Evolutionary conservation across 2,888 invertebrate species (phyloP), one percentile per base, ranked within the genome.

Genomic region (Buathra laborator): DNA sequence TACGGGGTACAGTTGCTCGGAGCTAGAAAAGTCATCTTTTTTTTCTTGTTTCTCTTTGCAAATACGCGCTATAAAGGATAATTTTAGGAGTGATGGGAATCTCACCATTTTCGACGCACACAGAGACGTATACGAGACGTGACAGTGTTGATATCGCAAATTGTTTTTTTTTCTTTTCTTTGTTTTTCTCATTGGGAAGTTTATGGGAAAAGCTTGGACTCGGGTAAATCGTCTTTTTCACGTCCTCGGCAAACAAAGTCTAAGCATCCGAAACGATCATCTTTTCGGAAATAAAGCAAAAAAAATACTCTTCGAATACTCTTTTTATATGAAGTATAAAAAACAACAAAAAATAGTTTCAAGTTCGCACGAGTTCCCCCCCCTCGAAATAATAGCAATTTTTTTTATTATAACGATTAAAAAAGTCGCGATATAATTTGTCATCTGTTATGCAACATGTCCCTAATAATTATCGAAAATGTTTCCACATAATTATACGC

Each of bases 31-130:
- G 74, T 83, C 81, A 84, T 84, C 81, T 56, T 81, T 51, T 37
- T 68, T 24, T 78, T 32, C 59, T 9, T 67, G n/a, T 64, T 75
- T 29, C 32, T 53, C 71, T 14, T 80, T 71, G 74, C 67, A 81
- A 16, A 78, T 85, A 85, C 76, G 70, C 77, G 76, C 72, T 85
- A 82, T 82, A 72, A 82, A 77, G 74, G 80, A 83, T 75, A 84
- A 37, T 85, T 86, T 88, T 84, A 93, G 92, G 93, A 93, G 89
- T 93, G 90, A 92, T 92, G 92, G 91, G 93, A 93, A 90, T 92
- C 94, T 93, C 94, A 94, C 93, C 93, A 93, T 94, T 94, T 93
- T 83, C 90, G 92, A 92, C 91, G 92, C 91, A 93, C 91, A 93
- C 92, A 93, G 92, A 93, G 93, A 92, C 92, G 93, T 90, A 90